Evolutionary conservation across 2,113 vertebrate genomes (phyloP), one percentile per base, ranked within the genome.

Genomic region (Vireo altiloquus): DNA sequence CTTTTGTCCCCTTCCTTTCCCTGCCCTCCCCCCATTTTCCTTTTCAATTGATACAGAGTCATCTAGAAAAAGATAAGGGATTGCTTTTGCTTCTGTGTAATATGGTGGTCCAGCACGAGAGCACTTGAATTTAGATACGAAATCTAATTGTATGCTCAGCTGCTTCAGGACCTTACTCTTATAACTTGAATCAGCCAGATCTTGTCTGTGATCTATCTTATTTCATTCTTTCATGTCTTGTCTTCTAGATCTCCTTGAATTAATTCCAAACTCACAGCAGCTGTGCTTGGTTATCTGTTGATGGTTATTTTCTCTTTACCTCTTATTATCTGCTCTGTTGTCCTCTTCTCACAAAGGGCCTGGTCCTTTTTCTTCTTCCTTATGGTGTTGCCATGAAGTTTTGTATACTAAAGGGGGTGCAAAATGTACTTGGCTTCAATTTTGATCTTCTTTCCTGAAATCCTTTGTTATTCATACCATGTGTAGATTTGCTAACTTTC

Each of bases 51-150:
- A 42, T 89, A 37, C 27, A 64, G 79, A 80, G 64, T 82, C 39
- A 79, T 96, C 79, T 83, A 83, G 85, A 81, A 92, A 15, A 86
- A 49, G 75, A 87, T 94, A 81, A 74, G 90, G 27, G 44, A 44
- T 86, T 94, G 49, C 72, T 78, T 93, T 94, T 96, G 52, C 64
- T 90, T 74, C 71, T 80, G 0, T 66, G 68, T 44, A 60, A 83
- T 80, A 10, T 0, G 0, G 4, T 76, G 72, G 28, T 94, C 84
- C 7, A 5, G 56, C 40, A 59, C 39, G 75, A 92, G 30, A 59
- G 72, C 60, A 49, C 37, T 80, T 80, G 61, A 70, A 84, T 93
- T 87, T 82, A 90, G 61, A 75, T 92, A 69, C 56, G 65, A 88
- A 42, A 92, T 80, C 75, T 77, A 59, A 83, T 93, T 27, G 16